These are phyloP conservation scores for Drosophila peninsularis DNA, from an alignment of 2,888 invertebrate species.

Conservation along the genomic window DNA sequence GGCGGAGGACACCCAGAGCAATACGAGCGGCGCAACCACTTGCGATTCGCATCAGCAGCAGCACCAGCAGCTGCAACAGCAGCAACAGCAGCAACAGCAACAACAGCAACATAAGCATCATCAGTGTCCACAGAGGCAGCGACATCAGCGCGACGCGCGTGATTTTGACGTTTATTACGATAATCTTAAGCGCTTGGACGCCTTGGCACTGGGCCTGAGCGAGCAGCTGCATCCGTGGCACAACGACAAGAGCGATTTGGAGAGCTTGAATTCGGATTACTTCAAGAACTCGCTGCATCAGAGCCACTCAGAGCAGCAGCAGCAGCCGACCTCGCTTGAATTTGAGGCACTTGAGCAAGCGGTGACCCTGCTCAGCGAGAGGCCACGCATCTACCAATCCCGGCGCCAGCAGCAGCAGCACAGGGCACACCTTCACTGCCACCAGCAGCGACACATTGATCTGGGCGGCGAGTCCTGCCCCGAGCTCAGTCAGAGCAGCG, in stretches of 20 bases:
- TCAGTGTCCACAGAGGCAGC: slow-evolving; percentile 41
- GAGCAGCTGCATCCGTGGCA: slow-evolving; percentile 83
- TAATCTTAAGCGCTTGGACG: slow-evolving; percentile 84
- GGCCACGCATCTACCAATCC: slow-evolving; percentile 82
- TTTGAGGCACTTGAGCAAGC: slow-evolving; percentile 77
- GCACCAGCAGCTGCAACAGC: slow-evolving; percentile 58
- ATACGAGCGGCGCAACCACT: slow-evolving; percentile 69
- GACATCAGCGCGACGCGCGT: slow-evolving; percentile 62
- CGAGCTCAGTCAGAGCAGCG: slow-evolving; percentile 83
- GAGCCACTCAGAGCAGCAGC: slow-evolving; percentile 66
- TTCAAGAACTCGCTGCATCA: slow-evolving; percentile 85
- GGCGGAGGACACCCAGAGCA: slow-evolving; percentile 65
- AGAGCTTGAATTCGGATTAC: slow-evolving; percentile 85
- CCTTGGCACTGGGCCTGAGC: slow-evolving; percentile 72
- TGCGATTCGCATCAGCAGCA: slow-evolving; percentile 79
- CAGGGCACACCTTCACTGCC: slow-evolving; percentile 38
- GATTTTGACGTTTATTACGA: slow-evolving; percentile 84
- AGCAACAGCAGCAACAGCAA: slow-evolving; percentile 46
- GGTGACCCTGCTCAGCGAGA: slow-evolving; percentile 68
- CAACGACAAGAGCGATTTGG: slow-evolving; percentile 85
- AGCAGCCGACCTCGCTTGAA: slow-evolving; percentile 66
- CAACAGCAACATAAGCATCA: slow-evolving; percentile 38
- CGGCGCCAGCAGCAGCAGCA: slow-evolving; percentile 63
- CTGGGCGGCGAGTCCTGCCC: slow-evolving; percentile 80
- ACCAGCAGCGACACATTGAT: slow-evolving; percentile 48